Percentiles rank a stretch among this genome's conserved stretches.
Evolutionary conservation across 1,140 invertebrate genomes (phyloP).

Genomic region (Batillaria attramentaria): DNA sequence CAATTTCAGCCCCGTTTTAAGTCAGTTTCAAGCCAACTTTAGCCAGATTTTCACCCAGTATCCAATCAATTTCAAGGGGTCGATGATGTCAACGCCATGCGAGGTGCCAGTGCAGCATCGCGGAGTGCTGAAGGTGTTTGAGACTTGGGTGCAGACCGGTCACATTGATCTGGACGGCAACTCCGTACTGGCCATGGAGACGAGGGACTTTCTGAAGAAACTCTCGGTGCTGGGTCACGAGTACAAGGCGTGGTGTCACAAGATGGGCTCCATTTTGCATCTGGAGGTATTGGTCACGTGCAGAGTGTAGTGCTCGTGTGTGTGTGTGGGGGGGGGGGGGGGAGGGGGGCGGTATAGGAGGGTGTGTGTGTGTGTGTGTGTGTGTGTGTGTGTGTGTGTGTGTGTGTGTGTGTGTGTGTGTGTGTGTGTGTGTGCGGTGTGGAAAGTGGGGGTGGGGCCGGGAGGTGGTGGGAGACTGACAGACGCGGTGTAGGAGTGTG

Average conservation of each 20-base stretch:
- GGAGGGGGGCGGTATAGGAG: not conserved
- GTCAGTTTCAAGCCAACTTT: too few relatives aligned
- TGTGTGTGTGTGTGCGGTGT: not conserved
- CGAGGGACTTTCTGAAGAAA: constrained; percentile 67
- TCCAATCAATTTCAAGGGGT: too few relatives aligned
- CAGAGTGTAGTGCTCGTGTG: not conserved
- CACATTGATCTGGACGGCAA: constrained; percentile 65
- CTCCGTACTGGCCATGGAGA: constrained; percentile 63
- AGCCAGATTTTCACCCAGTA: too few relatives aligned
- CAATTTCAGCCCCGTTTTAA: too few relatives aligned
- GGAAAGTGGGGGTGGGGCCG: too few relatives aligned
- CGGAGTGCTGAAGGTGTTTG: constrained; percentile 66
- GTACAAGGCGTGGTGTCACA: constrained; percentile 68
- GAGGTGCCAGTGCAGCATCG: constrained; percentile 66
- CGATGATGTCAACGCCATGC: constrained; percentile 20
- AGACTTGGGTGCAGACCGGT: constrained; percentile 66
- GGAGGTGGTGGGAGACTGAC: too few relatives aligned
- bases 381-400: constrained; percentile 4
- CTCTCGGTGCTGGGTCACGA: constrained; percentile 68
- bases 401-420: not conserved
- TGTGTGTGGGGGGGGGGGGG: not conserved
- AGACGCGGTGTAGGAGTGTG: too few relatives aligned
- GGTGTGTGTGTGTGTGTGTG: constrained; percentile 12
- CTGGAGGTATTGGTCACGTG: constrained; percentile 58
- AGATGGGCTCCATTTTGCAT: constrained; percentile 58